phyloP scores from a whole-genome alignment of 1,140 invertebrate species.

The Hydropsyche tenuis region DNA sequence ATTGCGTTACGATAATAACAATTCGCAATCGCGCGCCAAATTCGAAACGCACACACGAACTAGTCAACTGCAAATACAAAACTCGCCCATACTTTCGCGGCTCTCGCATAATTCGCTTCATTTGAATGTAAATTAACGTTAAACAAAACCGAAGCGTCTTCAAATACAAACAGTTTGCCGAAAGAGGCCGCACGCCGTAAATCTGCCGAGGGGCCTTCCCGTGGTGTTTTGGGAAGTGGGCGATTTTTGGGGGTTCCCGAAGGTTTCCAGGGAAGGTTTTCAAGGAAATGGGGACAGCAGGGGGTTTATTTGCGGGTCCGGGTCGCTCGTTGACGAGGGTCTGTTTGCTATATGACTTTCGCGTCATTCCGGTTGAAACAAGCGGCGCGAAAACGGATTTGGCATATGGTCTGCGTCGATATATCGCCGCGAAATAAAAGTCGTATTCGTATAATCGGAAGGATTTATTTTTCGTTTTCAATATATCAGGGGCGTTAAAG shows the following conservation, averaged over 20 bases:
- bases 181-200: slow-evolving; percentile 40
- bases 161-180: slow-evolving; percentile 46
- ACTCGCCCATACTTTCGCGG: slow-evolving; percentile 31
- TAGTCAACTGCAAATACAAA: slow-evolving; percentile 30
- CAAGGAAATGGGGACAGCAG: background rate
- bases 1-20: slow-evolving; percentile 8
- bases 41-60: slow-evolving; percentile 25
- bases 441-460: slow-evolving; percentile 1
- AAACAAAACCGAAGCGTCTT: slow-evolving; percentile 46
- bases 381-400: slow-evolving; percentile 22
- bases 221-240: too few species aligned
- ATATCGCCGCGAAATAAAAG: slow-evolving; percentile 10
- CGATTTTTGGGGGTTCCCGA: background rate
- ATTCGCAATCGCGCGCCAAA: slow-evolving; percentile 6
- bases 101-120: slow-evolving; percentile 43
- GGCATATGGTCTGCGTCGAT: slow-evolving; percentile 8
- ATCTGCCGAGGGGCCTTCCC: slow-evolving; percentile 23
- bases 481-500: too few species aligned
- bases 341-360: slow-evolving; percentile 48
- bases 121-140: slow-evolving; percentile 45
- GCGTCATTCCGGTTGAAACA: slow-evolving; percentile 10
- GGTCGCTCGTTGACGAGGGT: slow-evolving; percentile 41
- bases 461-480: background rate
- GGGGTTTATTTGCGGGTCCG: slow-evolving; percentile 26
- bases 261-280: too few species aligned